Percentiles rank a stretch among this genome's conserved stretches.
phyloP scores from a whole-genome alignment of 1,140 invertebrate species.

The Leptinotarsa texana region DNA sequence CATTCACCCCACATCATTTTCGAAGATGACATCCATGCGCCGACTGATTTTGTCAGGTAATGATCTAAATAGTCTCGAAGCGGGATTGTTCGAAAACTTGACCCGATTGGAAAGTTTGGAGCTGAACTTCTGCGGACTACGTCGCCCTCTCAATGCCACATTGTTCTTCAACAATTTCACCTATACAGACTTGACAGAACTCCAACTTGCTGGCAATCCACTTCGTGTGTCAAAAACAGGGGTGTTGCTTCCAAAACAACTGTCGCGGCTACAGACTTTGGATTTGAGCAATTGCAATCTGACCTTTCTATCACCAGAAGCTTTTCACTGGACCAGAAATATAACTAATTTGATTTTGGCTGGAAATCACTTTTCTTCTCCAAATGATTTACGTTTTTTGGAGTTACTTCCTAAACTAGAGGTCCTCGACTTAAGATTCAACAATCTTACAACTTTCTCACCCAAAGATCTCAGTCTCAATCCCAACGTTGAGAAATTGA shows the following conservation, averaged over 20 bases:
- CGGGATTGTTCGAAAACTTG: conserved; percentile 70
- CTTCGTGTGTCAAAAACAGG: conserved; percentile 62
- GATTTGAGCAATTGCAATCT: conserved; percentile 71
- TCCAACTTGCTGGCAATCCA: conserved; percentile 72
- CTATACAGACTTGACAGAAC: conserved; percentile 68
- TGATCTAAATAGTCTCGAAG: conserved; percentile 67
- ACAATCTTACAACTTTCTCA: conserved; percentile 65
- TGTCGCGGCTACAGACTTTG: conserved; percentile 66
- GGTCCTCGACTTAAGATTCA: conserved; percentile 67
- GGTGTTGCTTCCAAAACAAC: conserved; percentile 65
- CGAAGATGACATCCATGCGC: conserved; percentile 70
- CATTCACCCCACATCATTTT: conserved; percentile 68
- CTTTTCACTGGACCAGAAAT: conserved; percentile 66
- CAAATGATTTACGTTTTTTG: conserved; percentile 60
- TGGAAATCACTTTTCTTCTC: conserved; percentile 62
- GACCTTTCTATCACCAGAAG: conserved; percentile 62
- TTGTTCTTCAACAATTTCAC: conserved; percentile 70
- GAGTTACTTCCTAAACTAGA: conserved; percentile 64
- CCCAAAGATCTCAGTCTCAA: conserved; percentile 60
- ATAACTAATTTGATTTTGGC: conserved; percentile 68
- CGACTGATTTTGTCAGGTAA: conserved; percentile 71
- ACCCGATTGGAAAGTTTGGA: conserved; percentile 69
- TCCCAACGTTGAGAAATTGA: conserved; percentile 63
- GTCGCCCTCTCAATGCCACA: conserved; percentile 64
- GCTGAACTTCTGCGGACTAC: conserved; percentile 70